phyloP scores from a whole-genome alignment of 2,113 vertebrate species.

The Microcebus lehilahytsara region DNA sequence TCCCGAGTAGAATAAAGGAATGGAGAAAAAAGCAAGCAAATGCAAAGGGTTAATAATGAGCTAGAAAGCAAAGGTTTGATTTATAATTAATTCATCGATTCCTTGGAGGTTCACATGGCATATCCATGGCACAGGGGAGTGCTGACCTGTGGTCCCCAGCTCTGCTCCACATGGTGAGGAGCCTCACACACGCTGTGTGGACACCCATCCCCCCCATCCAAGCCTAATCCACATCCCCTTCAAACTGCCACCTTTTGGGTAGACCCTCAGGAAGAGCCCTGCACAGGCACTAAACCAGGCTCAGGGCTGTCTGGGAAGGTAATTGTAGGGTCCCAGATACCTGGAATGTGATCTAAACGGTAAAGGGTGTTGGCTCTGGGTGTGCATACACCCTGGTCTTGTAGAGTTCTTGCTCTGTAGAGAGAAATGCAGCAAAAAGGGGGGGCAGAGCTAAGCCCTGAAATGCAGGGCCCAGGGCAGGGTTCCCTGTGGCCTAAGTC shows the following conservation, averaged over 20 bases:
- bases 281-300: background rate
- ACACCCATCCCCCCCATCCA: background rate
- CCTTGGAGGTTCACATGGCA: background rate
- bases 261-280: background rate
- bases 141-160: background rate
- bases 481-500: background rate
- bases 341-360: background rate
- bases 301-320: background rate
- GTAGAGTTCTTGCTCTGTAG: background rate
- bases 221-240: background rate
- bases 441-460: background rate
- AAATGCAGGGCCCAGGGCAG: too few species aligned
- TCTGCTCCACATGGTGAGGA: background rate
- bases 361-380: background rate
- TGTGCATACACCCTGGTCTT: background rate
- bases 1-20: too few species aligned
- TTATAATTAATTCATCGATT: background rate
- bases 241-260: background rate
- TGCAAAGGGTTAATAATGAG: background rate
- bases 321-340: background rate
- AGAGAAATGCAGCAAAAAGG: background rate
- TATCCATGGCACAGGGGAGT: too few species aligned
- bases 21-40: too few species aligned
- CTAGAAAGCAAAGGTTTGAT: background rate
- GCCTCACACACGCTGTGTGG: fast-evolving